Evolutionary conservation across 2,888 invertebrate species (phyloP), one percentile per base, ranked within the genome.

Genomic region (Nesidiocoris tenuis): DNA sequence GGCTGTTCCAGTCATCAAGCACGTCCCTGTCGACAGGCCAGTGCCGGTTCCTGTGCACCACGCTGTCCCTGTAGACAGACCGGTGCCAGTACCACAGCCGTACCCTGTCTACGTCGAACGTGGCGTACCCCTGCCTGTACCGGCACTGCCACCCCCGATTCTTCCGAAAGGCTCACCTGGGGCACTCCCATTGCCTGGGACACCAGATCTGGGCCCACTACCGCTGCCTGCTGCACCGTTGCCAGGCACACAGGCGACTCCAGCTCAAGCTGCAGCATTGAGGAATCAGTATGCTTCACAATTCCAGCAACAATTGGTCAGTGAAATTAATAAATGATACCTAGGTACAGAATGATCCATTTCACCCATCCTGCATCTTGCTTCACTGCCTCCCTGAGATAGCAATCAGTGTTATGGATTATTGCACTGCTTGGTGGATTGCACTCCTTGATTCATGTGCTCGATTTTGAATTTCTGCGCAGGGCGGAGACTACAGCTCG

Each of bases 1-100:
- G 7, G 59, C 59, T 18, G 70, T 70, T 12, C 70, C 56, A 16
- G 65, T 65, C 9, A 19, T 18, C 1, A 18, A 22, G 12, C 72
- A 17, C n/a, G 72, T 72, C 3, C 61, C 72, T 1, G 72, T 72
- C 5, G 66, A 65, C 19, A 2, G 66, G 61, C 72, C 72, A 18
- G 24, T 61, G 18, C 72, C 72, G 21, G 72, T 72, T 16, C 72
- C 72, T 19, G 72, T 72, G 2, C 74, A 65, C 21, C 66, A 66
- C 17, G 65, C 74, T 0, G 65, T 65, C 55, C 74, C 74, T 0
- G 74, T 75, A 2, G 54, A 57, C 18, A 66, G 39, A 39, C 39
- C 39, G 12, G 39, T 39, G 39, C 39, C 39, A 39, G 39, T 39
- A 12, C 39, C 39, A 39, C 39, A 39, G 39, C 39, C 39, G 12